Evolutionary conservation across 2,797 vertebrate genomes (phyloP), one percentile per base, ranked within the genome.

Genomic region (Taenioides sp.): DNA sequence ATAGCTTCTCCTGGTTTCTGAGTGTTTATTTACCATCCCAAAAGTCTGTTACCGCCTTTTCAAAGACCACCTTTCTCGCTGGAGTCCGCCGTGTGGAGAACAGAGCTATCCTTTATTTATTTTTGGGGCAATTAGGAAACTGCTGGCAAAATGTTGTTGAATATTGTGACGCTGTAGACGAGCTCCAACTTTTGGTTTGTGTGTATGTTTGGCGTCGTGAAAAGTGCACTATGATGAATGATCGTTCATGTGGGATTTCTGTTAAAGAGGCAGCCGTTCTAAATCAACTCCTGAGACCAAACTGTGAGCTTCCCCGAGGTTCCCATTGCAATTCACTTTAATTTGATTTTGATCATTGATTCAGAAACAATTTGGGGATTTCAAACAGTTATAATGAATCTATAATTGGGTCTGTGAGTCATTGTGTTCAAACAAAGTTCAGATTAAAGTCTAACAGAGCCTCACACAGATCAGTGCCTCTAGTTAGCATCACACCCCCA

Each of bases 111-210:
- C 37, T 64, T 22, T 64, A 64, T 64, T 64, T 64, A 64, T 64
- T 64, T 64, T 64, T 23, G 37, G 43, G 62, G 47, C 64, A 65
- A 65, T 65, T 65, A 65, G 40, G 64, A 50, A 52, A 67, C 47
- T 31, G 49, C 65, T 54, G 49, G 49, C 65, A 31, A 67, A 50
- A 50, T 54, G 47, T 54, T 31, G 43, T 67, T 20, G 49, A 67
- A 31, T 54, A 20, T 18, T 27, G 31, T 31, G 49, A 31, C 62
- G 37, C 37, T 12, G 4, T 17, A 18, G 23, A 65, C 63, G 40
- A 17, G 52, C 49, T 67, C 65, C 27, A 54, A 20, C 47, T 67
- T n/a, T n/a, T 27, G 16, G 12, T 28, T 50, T 62, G 60, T 37
- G 60, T 16, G 62, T 47, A 17, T 25, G 7, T 43, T 64, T 25